Base-by-base conservation (phyloP, 2,888 invertebrate species). In the Agriopis marginaria region DNA sequence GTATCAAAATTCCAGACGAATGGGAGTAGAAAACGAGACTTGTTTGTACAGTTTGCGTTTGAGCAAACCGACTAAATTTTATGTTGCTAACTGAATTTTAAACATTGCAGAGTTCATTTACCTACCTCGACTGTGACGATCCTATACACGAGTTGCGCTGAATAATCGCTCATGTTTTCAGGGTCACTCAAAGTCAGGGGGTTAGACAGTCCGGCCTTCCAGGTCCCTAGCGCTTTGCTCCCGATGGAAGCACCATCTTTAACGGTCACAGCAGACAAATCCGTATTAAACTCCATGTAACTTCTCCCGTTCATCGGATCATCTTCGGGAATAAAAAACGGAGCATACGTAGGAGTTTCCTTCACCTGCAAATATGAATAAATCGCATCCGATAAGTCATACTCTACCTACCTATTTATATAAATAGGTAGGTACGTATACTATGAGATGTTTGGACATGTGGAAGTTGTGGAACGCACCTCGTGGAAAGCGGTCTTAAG, bases 81-180 rank as follows among this genome's bases (percentile, higher is more conserved):
- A 89, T 89, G 80, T 84, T 83, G 80, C 77, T 77, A 82, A 83
- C 80, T 79, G 80, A 82, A 83, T 85, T 81, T 86, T 80, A 85
- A 86, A 87, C 86, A 87, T 86, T 78, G 73, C 74, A 23, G 82
- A 84, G 89, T 89, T 92, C 90, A 83, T 91, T 90, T 83, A 94
- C 95, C 93, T 91, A 98, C 98, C 94, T 97, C 95, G 40, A 98
- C 96, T 0, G 98, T 98, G 60, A 97, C 97, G 63, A 99, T 96
- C 76, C 98, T 95, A 90, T 98, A 98, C n/a, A 97, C 97, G 44
- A 97, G 96, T 79, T 97, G 96, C 5, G 98, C 97, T 0, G 97
- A 96, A 77, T 97, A 96, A 87, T 97, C 97, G 77, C 94, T 95
- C 95, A 97, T 96, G 62, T 95, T 95, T 75, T 95, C 95, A 55